phyloP scores from a whole-genome alignment of 2,797 vertebrate genomes.

The Ataeniobius toweri region DNA sequence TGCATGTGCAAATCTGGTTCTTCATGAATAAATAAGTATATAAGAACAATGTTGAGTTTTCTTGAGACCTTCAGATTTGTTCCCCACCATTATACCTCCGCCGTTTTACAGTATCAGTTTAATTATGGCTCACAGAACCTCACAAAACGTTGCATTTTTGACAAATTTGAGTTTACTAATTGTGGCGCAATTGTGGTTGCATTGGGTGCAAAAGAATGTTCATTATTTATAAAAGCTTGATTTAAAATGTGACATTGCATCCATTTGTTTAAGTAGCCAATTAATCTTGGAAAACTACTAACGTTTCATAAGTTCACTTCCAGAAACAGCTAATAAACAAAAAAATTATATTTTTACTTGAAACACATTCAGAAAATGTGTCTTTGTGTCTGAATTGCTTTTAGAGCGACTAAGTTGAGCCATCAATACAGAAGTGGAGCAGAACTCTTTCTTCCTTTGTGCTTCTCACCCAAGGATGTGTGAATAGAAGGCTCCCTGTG shows the following conservation, averaged over 20 bases:
- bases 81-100: not conserved
- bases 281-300: not conserved
- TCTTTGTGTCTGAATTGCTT: not conserved
- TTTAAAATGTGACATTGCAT: not conserved
- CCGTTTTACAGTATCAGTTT: not conserved
- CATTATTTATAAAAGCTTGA: not conserved
- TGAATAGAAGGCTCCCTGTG: slow-evolving; percentile 39
- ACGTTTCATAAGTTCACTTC: not conserved
- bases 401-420: slow-evolving; percentile 18
- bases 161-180: too few species aligned
- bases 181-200: too few species aligned
- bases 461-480: slow-evolving; percentile 18
- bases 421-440: slow-evolving; percentile 2
- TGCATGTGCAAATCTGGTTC: not conserved
- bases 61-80: not conserved
- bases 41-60: not conserved
- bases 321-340: not conserved
- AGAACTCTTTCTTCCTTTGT: slow-evolving; percentile 4
- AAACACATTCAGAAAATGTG: not conserved
- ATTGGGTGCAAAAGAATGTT: too few species aligned
- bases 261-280: not conserved
- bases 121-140: not conserved
- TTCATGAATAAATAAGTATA: not conserved
- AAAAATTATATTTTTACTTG: not conserved
- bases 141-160: too few species aligned